Conservation (phyloP, 2,113 vertebrate genomes). For the Macroglossus sobrinus region DNA sequence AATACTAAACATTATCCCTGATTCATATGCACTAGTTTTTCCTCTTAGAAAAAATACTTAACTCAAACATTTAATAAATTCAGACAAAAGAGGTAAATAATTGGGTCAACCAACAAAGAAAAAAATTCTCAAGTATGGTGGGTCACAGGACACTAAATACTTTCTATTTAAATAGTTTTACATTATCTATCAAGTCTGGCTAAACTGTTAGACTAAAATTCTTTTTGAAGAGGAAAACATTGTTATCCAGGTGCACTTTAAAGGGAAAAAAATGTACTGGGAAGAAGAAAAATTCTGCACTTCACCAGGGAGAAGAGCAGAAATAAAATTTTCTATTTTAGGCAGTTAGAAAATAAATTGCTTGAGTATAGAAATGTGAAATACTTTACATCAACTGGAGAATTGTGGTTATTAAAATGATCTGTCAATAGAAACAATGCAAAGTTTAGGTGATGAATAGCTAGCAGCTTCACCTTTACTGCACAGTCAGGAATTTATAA, state of each 20-base stretch:
- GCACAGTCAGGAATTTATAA: constrained; percentile 82
- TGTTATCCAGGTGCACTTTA: constrained; percentile 49
- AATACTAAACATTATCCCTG: not conserved
- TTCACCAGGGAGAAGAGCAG: not conserved
- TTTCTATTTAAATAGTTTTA: constrained; percentile 22
- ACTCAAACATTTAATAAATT: not conserved
- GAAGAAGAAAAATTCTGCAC: constrained; percentile 28
- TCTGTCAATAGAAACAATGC: constrained; percentile 73
- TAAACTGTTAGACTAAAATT: not conserved
- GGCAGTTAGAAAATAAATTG: constrained; percentile 47
- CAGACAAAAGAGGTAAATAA: not conserved
- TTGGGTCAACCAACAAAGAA: not conserved
- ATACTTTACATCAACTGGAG: constrained; percentile 70
- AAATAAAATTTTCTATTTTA: constrained; percentile 40
- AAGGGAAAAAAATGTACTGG: not conserved
- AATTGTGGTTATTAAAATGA: constrained; percentile 77
- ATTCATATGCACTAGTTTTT: not conserved
- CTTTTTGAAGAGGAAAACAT: constrained; percentile 3
- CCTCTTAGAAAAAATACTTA: not conserved
- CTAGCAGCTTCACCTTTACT: constrained; percentile 79
- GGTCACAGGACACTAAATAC: not conserved
- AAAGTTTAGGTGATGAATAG: constrained; percentile 80
- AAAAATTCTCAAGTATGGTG: not conserved
- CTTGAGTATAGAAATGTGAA: constrained; percentile 51
- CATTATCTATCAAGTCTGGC: not conserved